Evolutionary conservation across 2,888 invertebrate species (phyloP), one percentile per base, ranked within the genome.

Genomic region (Rhodophaea formosa): DNA sequence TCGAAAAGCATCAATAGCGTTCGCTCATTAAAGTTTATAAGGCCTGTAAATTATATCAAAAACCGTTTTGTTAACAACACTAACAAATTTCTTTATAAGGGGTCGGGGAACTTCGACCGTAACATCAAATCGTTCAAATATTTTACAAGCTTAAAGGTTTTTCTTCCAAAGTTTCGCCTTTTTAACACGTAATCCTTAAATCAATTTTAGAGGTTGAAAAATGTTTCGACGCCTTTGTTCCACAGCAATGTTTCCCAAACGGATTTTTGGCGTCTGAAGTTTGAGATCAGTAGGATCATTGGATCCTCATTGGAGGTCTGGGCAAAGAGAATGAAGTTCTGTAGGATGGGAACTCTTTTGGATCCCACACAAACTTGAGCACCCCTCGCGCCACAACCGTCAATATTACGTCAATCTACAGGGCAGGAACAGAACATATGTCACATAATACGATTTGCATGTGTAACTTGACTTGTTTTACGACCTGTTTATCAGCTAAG

Each of bases 1-100:
- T 82, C 77, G 71, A 72, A 65, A 74, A 77, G 79, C 70, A 78
- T 83, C 84, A 84, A 82, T 84, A 82, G 77, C 76, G 75, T 63
- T 62, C 68, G 75, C 81, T 74, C 81, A 74, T 88, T 84, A 85
- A 86, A 85, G 75, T 88, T 89, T 84, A 88, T 83, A 64, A 75
- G 75, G 71, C 71, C 72, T 77, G 80, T 86, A 85, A 85, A 87
- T 88, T 82, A 86, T 85, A 84, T 84, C 44, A 79, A 82, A 79
- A 82, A 71, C 79, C 79, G 75, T 83, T 82, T 80, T 79, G 79
- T 79, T 82, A 82, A 84, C 80, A 80, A 81, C 77, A 82, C 79
- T 79, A 81, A 82, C 80, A 80, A 82, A 83, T 84, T 81, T 79
- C 79, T 80, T 82, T 77, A 75, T 78, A 80, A 81, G 69, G 23